Evolutionary conservation across 2,113 vertebrate species (phyloP), one percentile per base, ranked within the genome.

Genomic region (Ginglymostoma cirratum): DNA sequence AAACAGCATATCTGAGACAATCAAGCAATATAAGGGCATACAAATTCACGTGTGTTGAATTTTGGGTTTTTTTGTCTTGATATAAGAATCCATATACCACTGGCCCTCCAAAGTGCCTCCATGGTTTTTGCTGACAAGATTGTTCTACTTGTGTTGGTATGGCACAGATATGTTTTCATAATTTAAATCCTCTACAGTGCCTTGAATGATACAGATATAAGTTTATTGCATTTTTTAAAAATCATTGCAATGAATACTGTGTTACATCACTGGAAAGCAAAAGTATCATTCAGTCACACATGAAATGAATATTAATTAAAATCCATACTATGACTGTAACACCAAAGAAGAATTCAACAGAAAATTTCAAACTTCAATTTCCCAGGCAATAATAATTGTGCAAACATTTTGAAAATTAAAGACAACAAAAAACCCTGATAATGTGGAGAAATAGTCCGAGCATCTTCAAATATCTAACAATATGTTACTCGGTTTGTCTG

Each of bases 11-110:
- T 12, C 34, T 5, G 17, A 17, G 34, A 5, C 38, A 34, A 61
- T 90, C 52, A 34, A 67, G 61, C 89, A n/a, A 66, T 93, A n/a
- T 17, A 93, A 93, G 89, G 65, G 61, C 66, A 93, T 66, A 93
- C 6, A 66, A 19, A 42, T 66, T 93, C 34, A 67, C 34, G 66
- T 38, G 38, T 10, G 23, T 23, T 66, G 80, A 38, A n/a, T 83
- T n/a, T 83, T 83, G 17, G 17, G 66, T 66, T 92, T 17, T 21
- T 38, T 66, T 65, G 55, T 65, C 30, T 92, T 93, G 14, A 42
- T 83, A 83, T 5, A 83, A 83, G 80, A 83, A 67, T 21, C 34
- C 61, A 93, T 23, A 93, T 7, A 93, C 7, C 66, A 93, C 15
- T 90, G 87, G 12, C 89, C 7, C 5, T 38, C 19, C 5, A 15